Evolutionary conservation across 1,140 invertebrate species (phyloP), one percentile per base, ranked within the genome.

Genomic region (Procambarus clarkii): DNA sequence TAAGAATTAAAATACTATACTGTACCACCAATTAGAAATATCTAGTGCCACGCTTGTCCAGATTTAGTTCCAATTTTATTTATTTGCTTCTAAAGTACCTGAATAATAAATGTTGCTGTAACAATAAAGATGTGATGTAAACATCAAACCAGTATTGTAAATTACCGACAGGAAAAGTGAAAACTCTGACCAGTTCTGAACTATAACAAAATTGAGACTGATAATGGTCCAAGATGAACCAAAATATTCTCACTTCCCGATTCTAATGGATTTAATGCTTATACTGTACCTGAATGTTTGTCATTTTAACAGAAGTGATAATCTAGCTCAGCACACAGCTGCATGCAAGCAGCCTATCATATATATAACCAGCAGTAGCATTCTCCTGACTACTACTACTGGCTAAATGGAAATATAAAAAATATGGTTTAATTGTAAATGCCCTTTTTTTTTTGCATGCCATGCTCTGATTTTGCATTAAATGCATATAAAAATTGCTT

Each of bases 281-380:
- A 13, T 69, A 18, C 78, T 50, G 78, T 79, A 50, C 78, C 21
- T 79, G 50, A 54, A 58, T 81, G 24, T 24, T 11, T 81, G 21
- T 7, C 54, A 21, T 50, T 48, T 81, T 81, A 24, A 24, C 48
- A 71, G 69, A 69, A 74, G 74, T n/a, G 69, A 71, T 69, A 48
- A 85, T 85, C 83, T 85, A 85, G 45, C 83, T 85, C 46, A 85
- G 83, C 64, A 74, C 15, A 85, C 83, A 85, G 46, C 83, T 69
- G 83, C 83, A 69, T 85, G 21, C 45, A 74, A 85, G 83, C 83
- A 85, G 83, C 83, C 24, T 74, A 69, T 74, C 21, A 48, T 69
- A 71, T 48, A 24, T 74, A 85, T 85, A 69, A 85, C 58, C 46
- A 71, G 64, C 69, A 85, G 48, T 60, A 85, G 44, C 69, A 85